phyloP scores from a whole-genome alignment of 2,888 invertebrate genomes.

The Drosophila flavopinicola region DNA sequence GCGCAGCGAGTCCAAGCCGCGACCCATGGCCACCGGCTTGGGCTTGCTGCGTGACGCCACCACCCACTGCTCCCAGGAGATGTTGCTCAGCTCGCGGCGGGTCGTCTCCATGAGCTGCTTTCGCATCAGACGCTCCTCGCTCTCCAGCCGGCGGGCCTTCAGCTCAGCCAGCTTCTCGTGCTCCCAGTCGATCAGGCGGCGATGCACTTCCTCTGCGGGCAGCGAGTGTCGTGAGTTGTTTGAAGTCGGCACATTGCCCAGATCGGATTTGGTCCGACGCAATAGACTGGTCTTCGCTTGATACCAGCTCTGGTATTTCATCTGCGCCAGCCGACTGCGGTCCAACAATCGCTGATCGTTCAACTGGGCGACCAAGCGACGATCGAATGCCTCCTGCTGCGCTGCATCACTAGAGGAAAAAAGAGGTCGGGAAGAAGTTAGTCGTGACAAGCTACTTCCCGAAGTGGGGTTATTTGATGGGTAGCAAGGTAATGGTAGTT shows the following conservation, averaged over 20 bases:
- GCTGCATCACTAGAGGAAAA: conserved; percentile 9
- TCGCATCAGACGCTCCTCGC: neutral
- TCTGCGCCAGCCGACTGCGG: conserved; percentile 15
- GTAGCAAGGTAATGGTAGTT: too few species aligned
- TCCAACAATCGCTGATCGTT: conserved; percentile 12
- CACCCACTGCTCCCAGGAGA: conserved; percentile 36
- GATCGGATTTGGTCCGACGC: conserved; percentile 37
- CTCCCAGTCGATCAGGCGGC: conserved; percentile 32
- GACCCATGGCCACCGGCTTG: conserved; percentile 81
- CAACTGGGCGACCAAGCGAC: conserved; percentile 4
- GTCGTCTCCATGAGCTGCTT: conserved; percentile 1
- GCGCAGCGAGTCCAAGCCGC: conserved; percentile 78
- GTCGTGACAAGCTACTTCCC: too few species aligned
- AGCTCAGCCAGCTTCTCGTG: conserved; percentile 28
- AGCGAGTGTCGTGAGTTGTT: neutral
- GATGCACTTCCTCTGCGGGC: conserved; percentile 1
- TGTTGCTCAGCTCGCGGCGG: conserved; percentile 22
- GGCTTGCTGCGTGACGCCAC: conserved; percentile 64
- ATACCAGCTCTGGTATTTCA: conserved; percentile 30
- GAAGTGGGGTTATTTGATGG: too few species aligned
- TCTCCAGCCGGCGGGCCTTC: conserved; percentile 11
- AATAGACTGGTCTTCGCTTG: conserved; percentile 13
- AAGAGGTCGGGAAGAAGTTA: too few species aligned
- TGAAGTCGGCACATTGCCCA: neutral
- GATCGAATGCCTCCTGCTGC: conserved; percentile 7